These are phyloP conservation scores for Gambusia holbrooki DNA, from an alignment of 2,113 vertebrate species.

Conservation along the genomic window DNA sequence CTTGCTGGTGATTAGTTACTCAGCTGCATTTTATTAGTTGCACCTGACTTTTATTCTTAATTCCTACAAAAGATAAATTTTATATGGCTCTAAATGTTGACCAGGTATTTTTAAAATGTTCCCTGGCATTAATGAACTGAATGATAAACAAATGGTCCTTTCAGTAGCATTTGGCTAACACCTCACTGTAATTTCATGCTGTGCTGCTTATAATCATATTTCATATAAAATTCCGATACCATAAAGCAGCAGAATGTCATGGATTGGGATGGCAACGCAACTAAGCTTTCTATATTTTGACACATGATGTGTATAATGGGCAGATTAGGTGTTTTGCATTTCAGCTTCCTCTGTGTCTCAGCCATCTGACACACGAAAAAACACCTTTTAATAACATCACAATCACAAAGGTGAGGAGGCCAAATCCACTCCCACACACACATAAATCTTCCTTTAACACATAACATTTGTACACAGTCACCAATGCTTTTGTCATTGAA, in stretches of 20 bases:
- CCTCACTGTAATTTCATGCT: slow-evolving; percentile 48
- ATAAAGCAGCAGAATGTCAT: slow-evolving; percentile 60
- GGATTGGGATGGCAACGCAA: slow-evolving; percentile 54
- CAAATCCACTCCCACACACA: slow-evolving; percentile 82
- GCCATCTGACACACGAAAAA: slow-evolving; percentile 57
- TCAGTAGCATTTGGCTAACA: slow-evolving; percentile 54
- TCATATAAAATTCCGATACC: slow-evolving; percentile 59
- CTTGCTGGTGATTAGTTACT: background rate
- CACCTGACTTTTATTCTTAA: background rate
- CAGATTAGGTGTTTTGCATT: slow-evolving; percentile 68
- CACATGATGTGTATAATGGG: slow-evolving; percentile 69
- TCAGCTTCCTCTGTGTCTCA: slow-evolving; percentile 58
- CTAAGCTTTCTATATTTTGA: slow-evolving; percentile 71
- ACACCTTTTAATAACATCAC: slow-evolving; percentile 81
- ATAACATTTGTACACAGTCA: slow-evolving; percentile 34
- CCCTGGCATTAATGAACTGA: slow-evolving; percentile 36
- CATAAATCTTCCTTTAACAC: slow-evolving; percentile 38
- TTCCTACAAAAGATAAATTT: background rate
- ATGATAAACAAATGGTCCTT: slow-evolving; percentile 61
- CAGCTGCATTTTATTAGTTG: background rate
- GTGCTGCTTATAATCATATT: slow-evolving; percentile 63
- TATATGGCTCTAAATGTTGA: slow-evolving; percentile 34
- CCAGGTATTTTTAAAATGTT: slow-evolving; percentile 58
- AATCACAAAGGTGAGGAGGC: slow-evolving; percentile 87
- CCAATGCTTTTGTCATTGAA: slow-evolving; percentile 48